phyloP scores from a whole-genome alignment of 2,113 vertebrate genomes.

The Phalacrocorax carbo region DNA sequence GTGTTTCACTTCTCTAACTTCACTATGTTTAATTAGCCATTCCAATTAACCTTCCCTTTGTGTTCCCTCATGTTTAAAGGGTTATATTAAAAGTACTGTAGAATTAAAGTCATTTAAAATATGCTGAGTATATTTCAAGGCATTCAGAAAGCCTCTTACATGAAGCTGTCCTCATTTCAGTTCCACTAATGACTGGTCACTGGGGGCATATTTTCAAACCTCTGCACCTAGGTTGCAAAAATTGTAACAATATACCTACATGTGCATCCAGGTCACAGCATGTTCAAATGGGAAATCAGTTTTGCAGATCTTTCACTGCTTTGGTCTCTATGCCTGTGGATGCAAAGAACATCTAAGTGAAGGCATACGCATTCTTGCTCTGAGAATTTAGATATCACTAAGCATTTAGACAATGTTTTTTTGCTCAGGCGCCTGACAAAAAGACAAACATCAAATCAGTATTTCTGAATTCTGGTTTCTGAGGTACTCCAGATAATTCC shows the following conservation, averaged over 20 bases:
- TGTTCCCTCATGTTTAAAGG: conserved; percentile 70
- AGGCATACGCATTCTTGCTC: neutral
- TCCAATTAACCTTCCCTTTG: conserved; percentile 67
- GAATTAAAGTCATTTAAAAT: conserved; percentile 58
- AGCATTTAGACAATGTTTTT: neutral
- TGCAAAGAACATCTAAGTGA: neutral
- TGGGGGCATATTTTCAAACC: conserved; percentile 34
- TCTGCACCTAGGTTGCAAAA: conserved; percentile 37
- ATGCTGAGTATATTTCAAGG: conserved; percentile 51
- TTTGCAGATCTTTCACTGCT: neutral
- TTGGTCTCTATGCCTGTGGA: neutral
- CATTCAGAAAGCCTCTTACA: conserved; percentile 16
- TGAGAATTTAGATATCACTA: neutral
- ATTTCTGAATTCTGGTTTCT: neutral
- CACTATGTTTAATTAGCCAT: conserved; percentile 72
- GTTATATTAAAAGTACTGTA: conserved; percentile 54
- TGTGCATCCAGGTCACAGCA: neutral
- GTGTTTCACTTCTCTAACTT: conserved; percentile 63
- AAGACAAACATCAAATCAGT: neutral
- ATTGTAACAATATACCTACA: neutral
- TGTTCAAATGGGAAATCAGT: conserved; percentile 22
- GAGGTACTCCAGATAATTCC: neutral
- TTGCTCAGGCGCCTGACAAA: neutral
- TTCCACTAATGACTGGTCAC: conserved; percentile 3
- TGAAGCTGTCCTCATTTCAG: conserved; percentile 47